Evolutionary conservation across 2,113 vertebrate genomes (phyloP), one percentile per base, ranked within the genome.

Genomic region (Muntiacus muntjak): DNA sequence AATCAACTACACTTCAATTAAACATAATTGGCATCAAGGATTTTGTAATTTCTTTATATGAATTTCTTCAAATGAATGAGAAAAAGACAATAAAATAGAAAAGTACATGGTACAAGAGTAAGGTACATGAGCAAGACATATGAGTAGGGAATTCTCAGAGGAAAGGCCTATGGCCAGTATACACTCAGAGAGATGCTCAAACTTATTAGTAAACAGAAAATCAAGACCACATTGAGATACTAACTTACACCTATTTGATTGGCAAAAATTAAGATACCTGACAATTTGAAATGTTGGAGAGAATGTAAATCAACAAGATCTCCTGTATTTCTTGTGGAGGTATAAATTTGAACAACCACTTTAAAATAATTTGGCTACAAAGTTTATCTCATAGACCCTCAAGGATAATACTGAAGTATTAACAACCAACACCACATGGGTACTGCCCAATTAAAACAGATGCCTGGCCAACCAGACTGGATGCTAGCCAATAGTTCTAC

Each of bases 111-210:
- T 78, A 33, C 7, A 52, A 82, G 40, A 95, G 74, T 50, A 67
- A 92, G 33, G 81, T 71, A 82, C 19, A 52, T 45, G 26, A 92
- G 52, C 28, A 95, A 85, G 57, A 79, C 7, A 45, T 3, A 19
- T 62, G 50, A 92, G 79, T 43, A 87, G 43, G 43, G n/a, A 92
- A 84, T 90, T 96, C 64, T 92, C 96, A 95, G 57, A 97, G 83
- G 26, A 67, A 89, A 74, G 40, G 60, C 36, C 36, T 28, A 45
- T n/a, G 60, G 45, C 26, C 33, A 30, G 78, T 47, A 90, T 28
- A 55, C 4, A 45, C 30, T 47, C 50, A 60, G 85, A 94, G 47
- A 45, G 17, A 71, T 62, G 7, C 9, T 96, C 82, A 52, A 64
- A 81, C 13, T 58, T 64, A 79, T 50, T 74, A 82, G 47, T 64